Base-by-base conservation (phyloP, 2,888 invertebrate genomes). In the Cactoblastis cactorum region DNA sequence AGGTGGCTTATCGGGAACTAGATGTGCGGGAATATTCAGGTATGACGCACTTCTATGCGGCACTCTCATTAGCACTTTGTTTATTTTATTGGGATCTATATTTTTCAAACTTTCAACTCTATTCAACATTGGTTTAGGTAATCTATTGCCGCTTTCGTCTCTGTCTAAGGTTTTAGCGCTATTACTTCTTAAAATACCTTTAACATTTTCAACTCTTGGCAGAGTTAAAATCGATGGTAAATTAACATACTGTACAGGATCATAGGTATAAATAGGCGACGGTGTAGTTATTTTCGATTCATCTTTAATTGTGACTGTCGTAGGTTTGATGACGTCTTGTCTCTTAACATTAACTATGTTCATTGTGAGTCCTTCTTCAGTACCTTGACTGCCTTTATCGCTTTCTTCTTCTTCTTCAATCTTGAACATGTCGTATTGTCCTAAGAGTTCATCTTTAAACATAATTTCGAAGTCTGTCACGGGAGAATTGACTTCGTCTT, bases 401-500 rank as follows among this genome's bases (percentile, higher is more conserved):
- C 73, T 77, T 59, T 86, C 87, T 54, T 87, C 89, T 65, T 90
- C 90, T 67, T 85, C 85, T 24, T 89, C 90, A 17, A 90, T 90
- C 59, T 90, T 89, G 53, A 87, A 89, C 77, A 90, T 90, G 35
- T 83, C 81, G 49, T 84, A 72, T 34, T 74, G 77, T 0, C 78
- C 69, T 1, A 80, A 54, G 0, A 90, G 72, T 67, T 90, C 90
- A 55, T 90, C 90, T 72, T 90, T 89, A 66, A 90, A 90, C 90
- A 90, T 90, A 1, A 90, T 90, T 71, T 90, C 90, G 48, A 90
- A 90, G 67, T 90, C 90, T 1, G 90, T 88, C 1, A 90, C 83
- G 0, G 87, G 88, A 0, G 87, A 86, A 49, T 90, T 81, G 0
- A 88, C 81, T 69, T 90, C 89, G 32, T 90, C 90, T 68, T 89